Conservation (phyloP, 1,140 invertebrate genomes). For the Caenorhabditis remanei region DNA sequence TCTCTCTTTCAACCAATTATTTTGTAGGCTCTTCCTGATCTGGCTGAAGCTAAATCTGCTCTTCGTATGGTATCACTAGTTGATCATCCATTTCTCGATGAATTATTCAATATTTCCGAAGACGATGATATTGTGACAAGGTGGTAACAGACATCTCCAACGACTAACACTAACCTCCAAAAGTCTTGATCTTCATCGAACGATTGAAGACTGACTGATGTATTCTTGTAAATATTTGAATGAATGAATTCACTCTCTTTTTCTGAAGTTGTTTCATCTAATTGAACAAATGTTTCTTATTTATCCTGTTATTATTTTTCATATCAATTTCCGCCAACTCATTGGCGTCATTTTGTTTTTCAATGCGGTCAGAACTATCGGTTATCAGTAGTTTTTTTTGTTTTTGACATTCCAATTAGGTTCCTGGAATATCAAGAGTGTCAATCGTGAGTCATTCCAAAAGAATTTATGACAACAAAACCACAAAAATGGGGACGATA, state of each 20-base stretch:
- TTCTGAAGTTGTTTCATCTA: no score
- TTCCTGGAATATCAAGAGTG: background rate
- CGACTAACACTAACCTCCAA: no score
- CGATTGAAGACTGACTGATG: constrained; percentile 1
- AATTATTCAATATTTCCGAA: constrained; percentile 14
- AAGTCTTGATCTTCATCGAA: background rate
- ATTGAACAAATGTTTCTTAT: background rate
- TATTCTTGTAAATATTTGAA: constrained; percentile 9
- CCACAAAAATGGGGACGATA: no score
- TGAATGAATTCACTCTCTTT: background rate
- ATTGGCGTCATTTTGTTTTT: constrained; percentile 8
- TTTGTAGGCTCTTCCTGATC: constrained; percentile 36
- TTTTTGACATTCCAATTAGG: constrained; percentile 21
- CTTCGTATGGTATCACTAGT: constrained; percentile 29
- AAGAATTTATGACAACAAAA: no score
- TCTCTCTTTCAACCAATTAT: background rate
- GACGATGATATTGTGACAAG: background rate
- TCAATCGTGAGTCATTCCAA: no score
- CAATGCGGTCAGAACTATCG: background rate
- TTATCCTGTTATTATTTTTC: background rate
- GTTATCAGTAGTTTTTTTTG: constrained; percentile 8
- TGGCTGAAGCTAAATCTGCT: constrained; percentile 49
- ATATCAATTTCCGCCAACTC: background rate
- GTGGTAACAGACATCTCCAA: background rate
- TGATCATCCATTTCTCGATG: constrained; percentile 44